A percentile compares a stretch with the other conserved stretches of the same genome.
Conservation (phyloP, 2,888 invertebrate species). For the Antheraea yamamai region DNA sequence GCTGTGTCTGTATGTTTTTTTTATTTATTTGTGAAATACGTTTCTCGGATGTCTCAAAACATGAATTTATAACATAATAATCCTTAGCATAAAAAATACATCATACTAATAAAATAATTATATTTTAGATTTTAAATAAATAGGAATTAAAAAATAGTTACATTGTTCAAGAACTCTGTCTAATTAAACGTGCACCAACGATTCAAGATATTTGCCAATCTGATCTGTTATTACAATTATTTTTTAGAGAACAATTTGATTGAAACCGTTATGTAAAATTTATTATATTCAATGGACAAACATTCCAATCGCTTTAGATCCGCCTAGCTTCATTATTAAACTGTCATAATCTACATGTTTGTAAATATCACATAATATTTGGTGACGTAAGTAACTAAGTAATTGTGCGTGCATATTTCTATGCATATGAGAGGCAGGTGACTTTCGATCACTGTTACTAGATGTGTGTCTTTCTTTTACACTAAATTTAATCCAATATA, state of each 20-base stretch:
- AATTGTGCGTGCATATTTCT: neutral
- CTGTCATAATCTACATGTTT: slow-evolving; percentile 19
- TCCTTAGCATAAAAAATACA: too few species aligned
- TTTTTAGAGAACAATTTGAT: slow-evolving; percentile 30
- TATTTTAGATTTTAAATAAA: neutral
- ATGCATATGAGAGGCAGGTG: neutral
- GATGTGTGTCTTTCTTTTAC: too few species aligned
- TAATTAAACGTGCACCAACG: neutral
- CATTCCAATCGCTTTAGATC: slow-evolving; percentile 31
- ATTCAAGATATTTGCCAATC: slow-evolving; percentile 1
- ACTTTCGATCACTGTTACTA: neutral
- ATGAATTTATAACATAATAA: too few species aligned
- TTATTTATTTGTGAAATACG: too few species aligned
- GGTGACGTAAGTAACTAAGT: slow-evolving; percentile 4
- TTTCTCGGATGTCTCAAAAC: too few species aligned
- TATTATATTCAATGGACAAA: slow-evolving; percentile 31
- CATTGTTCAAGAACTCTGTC: neutral
- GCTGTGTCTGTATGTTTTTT: too few species aligned
- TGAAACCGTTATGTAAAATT: slow-evolving; percentile 35
- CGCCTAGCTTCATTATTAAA: slow-evolving; percentile 26
- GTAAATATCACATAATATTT: slow-evolving; percentile 29
- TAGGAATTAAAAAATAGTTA: neutral
- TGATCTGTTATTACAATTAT: slow-evolving; percentile 24
- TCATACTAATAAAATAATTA: too few species aligned
- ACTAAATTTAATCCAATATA: too few species aligned